Evolutionary conservation across 64 coral and sea anemone genomes (phyloP), one percentile per base, ranked within the genome.

Genomic region (Dendronephthya gigantea): DNA sequence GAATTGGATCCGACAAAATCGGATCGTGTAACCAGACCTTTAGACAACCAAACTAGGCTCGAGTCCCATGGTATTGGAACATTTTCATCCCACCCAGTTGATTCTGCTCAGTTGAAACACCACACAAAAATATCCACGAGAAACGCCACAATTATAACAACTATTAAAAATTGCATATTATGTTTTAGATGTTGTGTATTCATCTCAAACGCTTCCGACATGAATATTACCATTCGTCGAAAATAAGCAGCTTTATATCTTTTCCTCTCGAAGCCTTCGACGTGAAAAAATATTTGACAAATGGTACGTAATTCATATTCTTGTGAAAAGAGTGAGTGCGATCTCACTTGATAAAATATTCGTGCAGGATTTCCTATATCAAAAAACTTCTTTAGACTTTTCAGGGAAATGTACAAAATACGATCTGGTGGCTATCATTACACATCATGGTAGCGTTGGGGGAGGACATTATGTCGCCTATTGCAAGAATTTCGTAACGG

Each of bases 141-240:
- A n/a, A n/a, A n/a, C n/a, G n/a, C n/a, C n/a, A n/a, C n/a, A n/a
- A n/a, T n/a, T 58, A 2, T 16, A 22, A 0, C 23, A 58, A 58
- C 51, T 0, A 62, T 17, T n/a, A 7, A 15, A n/a, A n/a, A n/a
- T n/a, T n/a, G n/a, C 17, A 62, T 62, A 23, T 6, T 62, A 62
- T 62, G 19, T 65, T 65, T 19, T 45, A 98, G 95, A 89, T 98
- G 56, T 88, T 98, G 68, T 93, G 95, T 41, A 91, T 93, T 87
- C 95, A 98, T 36, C 92, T 98, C 40, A 98, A 98, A 47, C 88
- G 95, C 37, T 98, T 98, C 76, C 87, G 90, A 32, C 95, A 98
- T 84, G 95, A 98, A 58, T 93, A 93, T 92, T 98, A 98, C 84
- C 93, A 93, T 43, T 98, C 95, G 12, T 93, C 95, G 45, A 98